Conservation (phyloP, 2,888 invertebrate genomes). For the Physocephala rufipes region DNA sequence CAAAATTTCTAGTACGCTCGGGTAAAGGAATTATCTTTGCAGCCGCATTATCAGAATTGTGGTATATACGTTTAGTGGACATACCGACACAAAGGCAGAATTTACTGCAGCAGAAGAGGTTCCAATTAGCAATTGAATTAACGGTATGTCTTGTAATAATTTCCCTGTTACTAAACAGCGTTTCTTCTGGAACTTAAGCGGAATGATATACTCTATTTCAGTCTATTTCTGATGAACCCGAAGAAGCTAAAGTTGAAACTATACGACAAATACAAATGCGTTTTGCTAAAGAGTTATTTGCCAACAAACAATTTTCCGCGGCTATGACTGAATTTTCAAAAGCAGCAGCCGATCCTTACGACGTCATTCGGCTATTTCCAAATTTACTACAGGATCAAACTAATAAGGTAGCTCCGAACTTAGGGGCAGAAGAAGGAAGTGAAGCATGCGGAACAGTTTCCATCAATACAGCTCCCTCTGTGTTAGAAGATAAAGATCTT, state of each 20-base stretch:
- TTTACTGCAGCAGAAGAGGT: conserved; percentile 88
- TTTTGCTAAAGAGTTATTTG: conserved; percentile 91
- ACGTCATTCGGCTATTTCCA: conserved; percentile 94
- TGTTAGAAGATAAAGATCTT: conserved; percentile 80
- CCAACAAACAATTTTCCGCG: conserved; percentile 84
- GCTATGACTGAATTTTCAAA: conserved; percentile 92
- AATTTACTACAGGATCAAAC: conserved; percentile 71
- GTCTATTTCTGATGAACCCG: conserved; percentile 84
- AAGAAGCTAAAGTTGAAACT: conserved; percentile 81
- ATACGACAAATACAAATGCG: conserved; percentile 89
- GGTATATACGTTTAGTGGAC: conserved; percentile 85
- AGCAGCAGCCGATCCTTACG: conserved; percentile 91
- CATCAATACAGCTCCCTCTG: conserved; percentile 3
- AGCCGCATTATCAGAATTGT: conserved; percentile 87
- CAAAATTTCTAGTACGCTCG: conserved; percentile 77
- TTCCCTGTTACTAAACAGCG: neutral
- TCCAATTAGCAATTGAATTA: conserved; percentile 90
- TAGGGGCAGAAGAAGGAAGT: conserved; percentile 70
- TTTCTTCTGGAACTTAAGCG: neutral
- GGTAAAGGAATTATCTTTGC: conserved; percentile 84
- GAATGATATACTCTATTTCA: conserved; percentile 58
- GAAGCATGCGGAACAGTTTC: conserved; percentile 45
- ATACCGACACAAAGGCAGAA: conserved; percentile 84
- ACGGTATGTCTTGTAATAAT: conserved; percentile 70
- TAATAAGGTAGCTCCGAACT: conserved; percentile 32